Evolutionary conservation across 1,140 invertebrate genomes (phyloP).

Genomic region (Macrobrachium rosenbergii): DNA sequence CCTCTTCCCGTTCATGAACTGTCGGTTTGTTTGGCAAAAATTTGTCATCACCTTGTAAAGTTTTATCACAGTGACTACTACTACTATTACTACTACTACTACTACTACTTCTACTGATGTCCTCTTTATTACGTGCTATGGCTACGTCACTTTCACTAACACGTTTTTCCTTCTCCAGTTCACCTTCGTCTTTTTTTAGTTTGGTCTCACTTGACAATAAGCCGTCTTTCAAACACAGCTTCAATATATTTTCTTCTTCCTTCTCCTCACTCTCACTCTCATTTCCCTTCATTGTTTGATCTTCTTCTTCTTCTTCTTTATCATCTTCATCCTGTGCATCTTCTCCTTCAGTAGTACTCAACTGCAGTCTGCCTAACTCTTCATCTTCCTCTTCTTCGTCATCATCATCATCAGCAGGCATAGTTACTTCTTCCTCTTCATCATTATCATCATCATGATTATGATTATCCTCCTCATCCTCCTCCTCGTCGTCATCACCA

Average conservation of each 20-base stretch:
- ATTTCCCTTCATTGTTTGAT: not conserved
- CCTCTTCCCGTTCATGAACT: too few species aligned
- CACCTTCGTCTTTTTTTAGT: conserved; percentile 28
- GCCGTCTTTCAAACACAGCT: conserved; percentile 28
- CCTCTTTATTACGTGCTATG: too few species aligned
- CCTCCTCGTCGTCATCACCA: conserved; percentile 13
- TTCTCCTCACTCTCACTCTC: conserved; percentile 38
- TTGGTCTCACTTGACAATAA: not conserved
- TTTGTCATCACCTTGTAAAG: too few species aligned
- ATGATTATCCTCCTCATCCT: not conserved
- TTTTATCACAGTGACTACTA: too few species aligned
- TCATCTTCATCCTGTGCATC: conserved; percentile 11
- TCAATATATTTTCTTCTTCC: conserved; percentile 38
- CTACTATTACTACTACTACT: too few species aligned
- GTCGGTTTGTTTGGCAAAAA: too few species aligned
- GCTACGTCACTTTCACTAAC: too few species aligned
- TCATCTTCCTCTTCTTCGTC: conserved; percentile 30
- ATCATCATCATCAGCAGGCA: conserved; percentile 24
- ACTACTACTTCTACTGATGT: too few species aligned
- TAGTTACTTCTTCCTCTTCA: conserved; percentile 8
- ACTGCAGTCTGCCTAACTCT: not conserved
- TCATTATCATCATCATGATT: not conserved
- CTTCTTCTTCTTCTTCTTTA: conserved; percentile 4
- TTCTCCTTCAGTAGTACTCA: conserved; percentile 9
- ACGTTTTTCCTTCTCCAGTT: not conserved